A percentile compares a stretch with the other conserved stretches of the same genome.
phyloP scores from a whole-genome alignment of 2,113 vertebrate genomes.

The Urocitellus parryii region DNA sequence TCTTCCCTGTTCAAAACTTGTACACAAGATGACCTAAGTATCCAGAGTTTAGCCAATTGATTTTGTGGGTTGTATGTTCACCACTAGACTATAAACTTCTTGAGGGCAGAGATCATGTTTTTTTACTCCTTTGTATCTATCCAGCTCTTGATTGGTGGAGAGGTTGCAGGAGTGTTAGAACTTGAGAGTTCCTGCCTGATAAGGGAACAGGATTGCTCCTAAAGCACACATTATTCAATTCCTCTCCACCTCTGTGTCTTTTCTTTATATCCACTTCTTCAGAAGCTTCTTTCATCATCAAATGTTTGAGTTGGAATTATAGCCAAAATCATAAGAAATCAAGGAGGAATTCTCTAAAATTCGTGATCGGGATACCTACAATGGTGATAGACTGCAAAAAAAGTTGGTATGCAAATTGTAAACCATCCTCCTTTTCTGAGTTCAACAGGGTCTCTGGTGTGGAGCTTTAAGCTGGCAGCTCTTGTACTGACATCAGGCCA shows the following conservation, averaged over 20 bases:
- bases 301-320: conserved; percentile 20
- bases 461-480: neutral
- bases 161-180: neutral
- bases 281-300: neutral
- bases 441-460: neutral
- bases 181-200: neutral
- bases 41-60: conserved; percentile 2
- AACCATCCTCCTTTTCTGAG: neutral
- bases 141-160: neutral
- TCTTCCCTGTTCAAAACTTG: conserved; percentile 16
- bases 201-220: neutral
- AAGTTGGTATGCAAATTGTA: conserved; percentile 16
- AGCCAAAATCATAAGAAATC: conserved; percentile 19
- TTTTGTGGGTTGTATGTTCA: neutral
- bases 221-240: neutral
- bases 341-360: conserved; percentile 23
- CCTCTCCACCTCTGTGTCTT: neutral
- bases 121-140: neutral
- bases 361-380: neutral
- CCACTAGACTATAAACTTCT: conserved; percentile 31
- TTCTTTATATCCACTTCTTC: neutral
- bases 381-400: neutral
- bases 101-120: neutral
- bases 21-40: neutral
- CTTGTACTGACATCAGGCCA: neutral